Evolutionary conservation across 2,113 vertebrate species (phyloP).

Genomic region (Rousettus leschenaultii): DNA sequence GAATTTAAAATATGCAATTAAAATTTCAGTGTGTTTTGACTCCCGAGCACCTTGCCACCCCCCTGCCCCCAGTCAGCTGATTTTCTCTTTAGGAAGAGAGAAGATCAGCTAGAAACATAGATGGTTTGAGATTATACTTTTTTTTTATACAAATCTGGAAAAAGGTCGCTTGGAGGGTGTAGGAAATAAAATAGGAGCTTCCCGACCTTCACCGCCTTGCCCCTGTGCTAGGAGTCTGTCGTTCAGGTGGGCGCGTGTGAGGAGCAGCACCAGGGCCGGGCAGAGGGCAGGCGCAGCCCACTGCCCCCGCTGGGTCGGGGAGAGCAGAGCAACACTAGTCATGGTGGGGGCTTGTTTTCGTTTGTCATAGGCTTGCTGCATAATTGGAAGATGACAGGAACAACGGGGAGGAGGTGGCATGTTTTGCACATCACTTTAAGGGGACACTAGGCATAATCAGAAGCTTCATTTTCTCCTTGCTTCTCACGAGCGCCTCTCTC

Average conservation of each 20-base stretch:
- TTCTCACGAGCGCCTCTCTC: not conserved
- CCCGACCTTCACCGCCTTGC: not conserved
- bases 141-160: not conserved
- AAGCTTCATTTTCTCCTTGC: not conserved
- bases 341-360: fast-evolving
- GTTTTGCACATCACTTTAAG: not conserved
- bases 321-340: not conserved
- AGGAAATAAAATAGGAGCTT: not conserved
- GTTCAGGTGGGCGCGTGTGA: not conserved
- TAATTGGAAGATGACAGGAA: not conserved
- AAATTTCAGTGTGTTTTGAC: conserved; percentile 44
- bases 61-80: not conserved
- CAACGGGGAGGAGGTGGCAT: fast-evolving
- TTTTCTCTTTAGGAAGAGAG: conserved; percentile 60
- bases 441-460: not conserved
- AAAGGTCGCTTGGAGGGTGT: not conserved
- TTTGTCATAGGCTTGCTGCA: not conserved
- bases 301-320: fast-evolving
- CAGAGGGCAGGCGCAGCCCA: not conserved
- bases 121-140: not conserved
- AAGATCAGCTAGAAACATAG: conserved; percentile 7
- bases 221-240: not conserved
- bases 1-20: conserved; percentile 74
- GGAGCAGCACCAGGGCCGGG: too few relatives aligned
- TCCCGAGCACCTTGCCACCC: conserved; percentile 61